These are phyloP conservation scores for Ochotona princeps DNA, from an alignment of 2,113 vertebrate species.

Conservation along the genomic window DNA sequence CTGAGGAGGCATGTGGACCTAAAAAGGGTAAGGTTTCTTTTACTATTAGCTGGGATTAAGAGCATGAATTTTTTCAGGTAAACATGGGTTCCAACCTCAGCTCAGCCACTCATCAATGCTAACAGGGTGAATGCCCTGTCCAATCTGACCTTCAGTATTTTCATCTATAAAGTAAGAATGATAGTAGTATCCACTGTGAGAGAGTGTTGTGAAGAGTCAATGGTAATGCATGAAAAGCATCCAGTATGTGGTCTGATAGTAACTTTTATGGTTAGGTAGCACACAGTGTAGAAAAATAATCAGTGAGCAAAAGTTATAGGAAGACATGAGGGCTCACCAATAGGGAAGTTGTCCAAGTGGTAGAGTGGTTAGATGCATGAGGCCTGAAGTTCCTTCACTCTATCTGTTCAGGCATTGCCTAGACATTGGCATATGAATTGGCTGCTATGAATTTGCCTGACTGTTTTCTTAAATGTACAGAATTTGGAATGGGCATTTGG, in stretches of 20 bases:
- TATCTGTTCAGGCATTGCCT: too few relatives aligned
- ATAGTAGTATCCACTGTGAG: too few relatives aligned
- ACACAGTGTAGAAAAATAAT: background rate
- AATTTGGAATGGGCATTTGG: background rate
- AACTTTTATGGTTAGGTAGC: background rate
- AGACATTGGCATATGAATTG: accelerated
- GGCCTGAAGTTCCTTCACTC: background rate
- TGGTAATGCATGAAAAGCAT: background rate
- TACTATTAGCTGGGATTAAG: too few relatives aligned
- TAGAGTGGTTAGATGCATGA: background rate
- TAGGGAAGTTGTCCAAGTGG: background rate
- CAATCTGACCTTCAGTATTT: background rate
- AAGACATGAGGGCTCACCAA: background rate
- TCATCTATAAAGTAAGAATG: background rate
- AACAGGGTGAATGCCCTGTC: background rate
- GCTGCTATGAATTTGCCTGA: background rate
- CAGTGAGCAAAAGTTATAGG: background rate
- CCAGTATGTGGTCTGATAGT: background rate
- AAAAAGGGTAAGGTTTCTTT: background rate
- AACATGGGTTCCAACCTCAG: background rate
- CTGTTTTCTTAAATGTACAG: background rate
- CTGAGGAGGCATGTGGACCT: background rate
- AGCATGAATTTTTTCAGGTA: background rate
- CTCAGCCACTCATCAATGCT: background rate
- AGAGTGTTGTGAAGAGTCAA: background rate